Percentiles rank a stretch among this genome's conserved stretches.
phyloP scores from a whole-genome alignment of 2,888 invertebrate genomes.

The Spodoptera littoralis region DNA sequence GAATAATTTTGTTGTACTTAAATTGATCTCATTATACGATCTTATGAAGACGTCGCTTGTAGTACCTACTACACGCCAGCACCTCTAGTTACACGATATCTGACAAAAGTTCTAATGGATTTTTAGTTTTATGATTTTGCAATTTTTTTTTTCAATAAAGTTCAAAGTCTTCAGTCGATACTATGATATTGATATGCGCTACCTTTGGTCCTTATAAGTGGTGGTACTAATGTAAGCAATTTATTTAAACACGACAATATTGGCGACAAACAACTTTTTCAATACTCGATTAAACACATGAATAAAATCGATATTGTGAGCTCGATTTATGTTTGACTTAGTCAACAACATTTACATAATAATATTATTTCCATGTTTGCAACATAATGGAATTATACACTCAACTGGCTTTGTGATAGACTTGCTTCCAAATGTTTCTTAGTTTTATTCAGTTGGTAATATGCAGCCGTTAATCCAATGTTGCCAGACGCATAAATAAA shows the following conservation, averaged over 20 bases:
- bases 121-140: no score
- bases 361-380: conserved; percentile 43
- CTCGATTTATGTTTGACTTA: conserved; percentile 27
- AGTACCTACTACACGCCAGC: background rate
- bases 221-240: conserved; percentile 21
- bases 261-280: conserved; percentile 38
- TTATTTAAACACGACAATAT: conserved; percentile 41
- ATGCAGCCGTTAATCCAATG: conserved; percentile 35
- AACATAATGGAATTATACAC: conserved; percentile 35
- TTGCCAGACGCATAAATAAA: conserved; percentile 46
- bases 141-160: no score
- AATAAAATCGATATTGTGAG: conserved; percentile 49
- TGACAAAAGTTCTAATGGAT: no score
- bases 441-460: conserved; percentile 32
- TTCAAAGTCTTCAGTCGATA: background rate
- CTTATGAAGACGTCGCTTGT: conserved; percentile 26
- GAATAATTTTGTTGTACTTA: conserved; percentile 12
- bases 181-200: conserved; percentile 40
- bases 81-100: no score
- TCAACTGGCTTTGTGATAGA: conserved; percentile 35
- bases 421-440: conserved; percentile 26
- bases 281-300: conserved; percentile 41
- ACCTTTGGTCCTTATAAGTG: conserved; percentile 23
- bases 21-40: conserved; percentile 24
- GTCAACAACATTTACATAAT: conserved; percentile 34